phyloP scores from a whole-genome alignment of 1,140 invertebrate genomes.

The Stegodyphus dumicola region DNA sequence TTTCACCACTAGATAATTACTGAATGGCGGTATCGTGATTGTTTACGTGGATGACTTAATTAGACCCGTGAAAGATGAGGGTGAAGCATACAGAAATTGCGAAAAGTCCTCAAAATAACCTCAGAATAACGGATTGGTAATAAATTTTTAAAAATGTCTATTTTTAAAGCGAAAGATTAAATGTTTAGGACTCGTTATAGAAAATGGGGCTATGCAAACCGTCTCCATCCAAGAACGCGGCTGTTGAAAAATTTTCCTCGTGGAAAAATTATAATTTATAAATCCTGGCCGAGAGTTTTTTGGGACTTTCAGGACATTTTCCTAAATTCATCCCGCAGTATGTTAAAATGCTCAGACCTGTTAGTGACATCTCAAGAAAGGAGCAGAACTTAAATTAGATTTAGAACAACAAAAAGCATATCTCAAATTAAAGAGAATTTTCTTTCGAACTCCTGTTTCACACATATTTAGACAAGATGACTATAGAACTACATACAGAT shows the following conservation, averaged over 20 bases:
- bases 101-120: not conserved
- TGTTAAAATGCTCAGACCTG: not conserved
- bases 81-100: not conserved
- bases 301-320: not conserved
- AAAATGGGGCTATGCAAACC: not conserved
- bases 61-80: not conserved
- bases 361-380: not conserved
- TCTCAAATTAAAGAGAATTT: not conserved
- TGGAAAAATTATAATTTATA: not conserved
- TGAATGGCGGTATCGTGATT: not conserved
- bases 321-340: not conserved
- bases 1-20: not conserved
- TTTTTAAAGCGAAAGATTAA: not conserved
- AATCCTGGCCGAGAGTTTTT: not conserved
- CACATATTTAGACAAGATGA: not conserved
- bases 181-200: not conserved
- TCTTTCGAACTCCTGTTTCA: not conserved
- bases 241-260: not conserved
- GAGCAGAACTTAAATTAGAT: not conserved
- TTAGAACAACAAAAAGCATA: not conserved
- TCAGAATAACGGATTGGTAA: not conserved
- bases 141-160: no score
- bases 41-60: not conserved
- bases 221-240: not conserved
- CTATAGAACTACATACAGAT: constrained; percentile 47